Evolutionary conservation across 1,140 invertebrate genomes (phyloP), one percentile per base, ranked within the genome.

Genomic region (Drosophila mojavensis): DNA sequence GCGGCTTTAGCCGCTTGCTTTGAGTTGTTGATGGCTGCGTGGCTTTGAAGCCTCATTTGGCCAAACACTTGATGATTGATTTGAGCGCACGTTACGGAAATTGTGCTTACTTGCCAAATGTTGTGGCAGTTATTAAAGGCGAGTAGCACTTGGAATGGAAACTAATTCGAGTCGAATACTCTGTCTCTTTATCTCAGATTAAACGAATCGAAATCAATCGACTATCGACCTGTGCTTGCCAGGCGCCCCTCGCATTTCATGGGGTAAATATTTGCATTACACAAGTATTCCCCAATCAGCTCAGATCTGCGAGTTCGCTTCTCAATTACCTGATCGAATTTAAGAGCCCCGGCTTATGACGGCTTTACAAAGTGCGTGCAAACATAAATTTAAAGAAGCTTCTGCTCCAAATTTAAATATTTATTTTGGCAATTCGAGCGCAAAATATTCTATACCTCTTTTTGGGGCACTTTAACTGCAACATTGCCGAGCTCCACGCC

Each of bases 381-480:
- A 62, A 62, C 58, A 60, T 50, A 50, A 39, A 62, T 48, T 50
- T 26, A 2, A 13, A 33, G 15, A 4, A 62, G 55, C 17, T 60
- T 17, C 45, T 71, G 54, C 47, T 56, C 13, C 45, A 45, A 66
- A 79, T 75, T 86, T 79, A 86, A 85, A 82, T 77, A 88, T 86
- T 85, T 86, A 86, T 86, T 70, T 60, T 66, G 39, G 48, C 24
- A 77, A 86, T 66, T 74, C 83, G 55, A 55, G 58, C 62, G 63
- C 43, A 60, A 67, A 76, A 75, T 76, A 30, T 66, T 66, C 71
- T 69, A 76, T 67, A 70, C 41, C 47, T 78, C 39, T 41, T 41
- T 63, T 54, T 55, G 36, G 39, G 33, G 36, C 60, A 41, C 45
- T 62, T 33, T 50, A 50, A 50, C 3, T 50, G 20, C 15, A 17